Evolutionary conservation across 2,113 vertebrate genomes (phyloP).

Genomic region (Hypanus sabinus): DNA sequence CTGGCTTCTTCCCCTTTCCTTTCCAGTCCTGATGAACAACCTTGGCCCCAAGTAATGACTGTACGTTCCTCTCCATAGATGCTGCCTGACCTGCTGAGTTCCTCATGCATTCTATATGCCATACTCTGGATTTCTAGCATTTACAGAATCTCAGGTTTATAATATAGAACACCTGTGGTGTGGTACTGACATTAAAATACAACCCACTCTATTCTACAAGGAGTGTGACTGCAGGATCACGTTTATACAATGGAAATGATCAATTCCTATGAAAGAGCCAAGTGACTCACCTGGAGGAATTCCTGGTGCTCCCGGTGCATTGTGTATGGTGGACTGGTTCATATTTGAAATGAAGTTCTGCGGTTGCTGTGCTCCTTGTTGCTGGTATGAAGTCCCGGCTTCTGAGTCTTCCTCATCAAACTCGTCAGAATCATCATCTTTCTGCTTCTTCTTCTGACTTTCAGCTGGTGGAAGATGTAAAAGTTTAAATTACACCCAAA

Average conservation of each 20-base stretch:
- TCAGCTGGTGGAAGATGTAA: constrained; percentile 53
- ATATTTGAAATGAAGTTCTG: constrained; percentile 76
- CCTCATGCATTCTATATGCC: too few relatives aligned
- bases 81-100: too few relatives aligned
- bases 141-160: too few relatives aligned
- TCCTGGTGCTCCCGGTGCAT: constrained; percentile 72
- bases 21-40: too few relatives aligned
- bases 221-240: neutral
- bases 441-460: constrained; percentile 87
- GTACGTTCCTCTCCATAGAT: too few relatives aligned
- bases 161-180: neutral
- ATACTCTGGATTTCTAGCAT: too few relatives aligned
- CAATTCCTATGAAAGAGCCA: neutral
- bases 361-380: constrained; percentile 74
- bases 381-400: constrained; percentile 80
- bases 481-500: neutral
- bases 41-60: too few relatives aligned
- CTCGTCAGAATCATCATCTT: constrained; percentile 84
- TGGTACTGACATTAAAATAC: neutral
- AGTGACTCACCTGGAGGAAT: constrained; percentile 69
- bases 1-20: too few relatives aligned
- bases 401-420: constrained; percentile 85
- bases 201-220: neutral
- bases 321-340: constrained; percentile 80
- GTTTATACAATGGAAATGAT: too few relatives aligned